These are phyloP conservation scores for Proteles cristata DNA, from an alignment of 2,113 vertebrate species.

Conservation along the genomic window DNA sequence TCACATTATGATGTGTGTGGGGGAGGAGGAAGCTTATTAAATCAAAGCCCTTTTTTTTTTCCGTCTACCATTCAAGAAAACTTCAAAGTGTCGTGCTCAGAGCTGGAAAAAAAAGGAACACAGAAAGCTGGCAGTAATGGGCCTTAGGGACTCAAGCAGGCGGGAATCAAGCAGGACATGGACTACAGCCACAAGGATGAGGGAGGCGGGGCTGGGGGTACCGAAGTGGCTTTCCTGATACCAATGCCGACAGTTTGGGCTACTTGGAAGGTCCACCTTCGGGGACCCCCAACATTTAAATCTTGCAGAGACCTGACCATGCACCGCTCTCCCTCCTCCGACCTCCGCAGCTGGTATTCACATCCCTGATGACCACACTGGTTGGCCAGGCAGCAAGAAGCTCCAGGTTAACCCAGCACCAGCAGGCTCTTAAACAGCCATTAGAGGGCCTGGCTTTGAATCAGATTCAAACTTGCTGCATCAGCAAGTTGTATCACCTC, in stretches of 20 bases:
- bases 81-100: slow-evolving; percentile 53
- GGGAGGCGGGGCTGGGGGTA: neutral
- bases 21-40: slow-evolving; percentile 47
- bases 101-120: slow-evolving; percentile 49
- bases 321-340: no score
- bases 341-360: fast-evolving
- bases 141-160: neutral
- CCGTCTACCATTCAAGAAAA: slow-evolving; percentile 61
- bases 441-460: neutral
- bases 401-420: neutral
- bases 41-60: slow-evolving; percentile 38
- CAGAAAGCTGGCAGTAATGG: neutral
- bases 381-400: neutral
- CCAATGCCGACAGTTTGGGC: neutral
- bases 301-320: neutral
- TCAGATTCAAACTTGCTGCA: neutral
- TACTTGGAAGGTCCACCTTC: neutral
- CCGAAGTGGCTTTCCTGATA: neutral
- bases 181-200: neutral
- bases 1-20: neutral
- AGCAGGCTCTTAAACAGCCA: neutral
- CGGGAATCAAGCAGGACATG: neutral
- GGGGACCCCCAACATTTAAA: neutral
- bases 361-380: neutral
- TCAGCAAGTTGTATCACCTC: neutral